Percentiles rank a stretch among this genome's conserved stretches.
Conservation (phyloP, 2,797 vertebrate genomes). For the Argyrosomus regius region DNA sequence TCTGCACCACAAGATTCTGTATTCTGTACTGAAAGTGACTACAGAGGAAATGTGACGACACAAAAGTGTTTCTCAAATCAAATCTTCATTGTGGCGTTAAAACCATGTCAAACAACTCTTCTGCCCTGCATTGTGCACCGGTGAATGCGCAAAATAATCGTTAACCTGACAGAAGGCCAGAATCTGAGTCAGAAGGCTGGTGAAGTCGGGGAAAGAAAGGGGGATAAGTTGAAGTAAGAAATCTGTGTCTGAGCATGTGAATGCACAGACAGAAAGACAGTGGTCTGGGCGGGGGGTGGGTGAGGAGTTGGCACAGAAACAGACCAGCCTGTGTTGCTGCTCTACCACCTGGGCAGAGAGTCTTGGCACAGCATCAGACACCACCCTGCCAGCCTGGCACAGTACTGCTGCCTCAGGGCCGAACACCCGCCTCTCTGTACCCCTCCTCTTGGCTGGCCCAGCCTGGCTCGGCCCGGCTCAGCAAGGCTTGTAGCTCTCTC, state of each 20-base stretch:
- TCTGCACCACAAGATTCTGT: slow-evolving; percentile 39
- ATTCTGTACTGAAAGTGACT: slow-evolving; percentile 24
- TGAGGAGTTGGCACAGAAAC: slow-evolving; percentile 82
- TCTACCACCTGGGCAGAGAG: slow-evolving; percentile 85
- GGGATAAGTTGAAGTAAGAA: slow-evolving; percentile 19
- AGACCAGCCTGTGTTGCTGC: slow-evolving; percentile 85
- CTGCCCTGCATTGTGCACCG: neutral
- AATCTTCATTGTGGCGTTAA: slow-evolving; percentile 23
- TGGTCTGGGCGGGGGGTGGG: slow-evolving; percentile 60
- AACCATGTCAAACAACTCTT: slow-evolving; percentile 8
- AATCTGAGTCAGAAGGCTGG: slow-evolving; percentile 1
- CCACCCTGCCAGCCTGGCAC: slow-evolving; percentile 82
- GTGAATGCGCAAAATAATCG: neutral
- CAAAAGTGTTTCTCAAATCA: slow-evolving; percentile 29
- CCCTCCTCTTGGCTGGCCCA: slow-evolving; percentile 62
- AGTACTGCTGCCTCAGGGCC: slow-evolving; percentile 74
- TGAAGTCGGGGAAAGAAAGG: slow-evolving; percentile 26
- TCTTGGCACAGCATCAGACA: slow-evolving; percentile 85
- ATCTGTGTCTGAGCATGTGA: slow-evolving; percentile 52
- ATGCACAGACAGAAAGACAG: slow-evolving; percentile 61
- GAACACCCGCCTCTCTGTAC: slow-evolving; percentile 73
- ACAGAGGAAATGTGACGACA: slow-evolving; percentile 46
- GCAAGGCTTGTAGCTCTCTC: slow-evolving; percentile 49
- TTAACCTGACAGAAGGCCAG: slow-evolving; percentile 22
- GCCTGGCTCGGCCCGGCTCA: slow-evolving; percentile 53